A percentile compares a stretch with the other conserved stretches of the same genome.
These are phyloP conservation scores for Holacanthus passer DNA, from an alignment of 2,113 vertebrate genomes.

Conservation along the genomic window DNA sequence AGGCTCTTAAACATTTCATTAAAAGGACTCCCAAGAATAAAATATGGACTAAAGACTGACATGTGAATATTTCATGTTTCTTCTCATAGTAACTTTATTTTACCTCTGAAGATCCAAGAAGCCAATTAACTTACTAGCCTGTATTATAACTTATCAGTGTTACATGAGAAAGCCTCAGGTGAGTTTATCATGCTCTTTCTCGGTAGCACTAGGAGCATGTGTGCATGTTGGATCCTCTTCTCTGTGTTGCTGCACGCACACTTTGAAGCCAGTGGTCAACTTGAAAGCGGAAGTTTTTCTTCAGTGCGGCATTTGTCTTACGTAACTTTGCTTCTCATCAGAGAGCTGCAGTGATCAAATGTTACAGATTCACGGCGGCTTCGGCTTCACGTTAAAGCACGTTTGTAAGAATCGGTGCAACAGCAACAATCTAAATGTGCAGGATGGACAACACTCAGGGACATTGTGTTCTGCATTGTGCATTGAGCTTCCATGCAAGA, in stretches of 20 bases:
- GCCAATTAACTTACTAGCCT: too few species aligned
- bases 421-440: too few species aligned
- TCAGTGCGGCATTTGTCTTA: constrained; percentile 79
- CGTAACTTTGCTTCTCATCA: constrained; percentile 78
- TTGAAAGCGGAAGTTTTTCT: constrained; percentile 85
- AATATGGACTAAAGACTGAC: neutral
- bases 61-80: neutral
- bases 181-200: too few species aligned
- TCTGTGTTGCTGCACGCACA: constrained; percentile 10
- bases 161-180: neutral
- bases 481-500: constrained; percentile 26
- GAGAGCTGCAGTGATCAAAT: constrained; percentile 56
- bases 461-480: constrained; percentile 69
- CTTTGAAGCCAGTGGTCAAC: constrained; percentile 67
- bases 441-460: too few species aligned
- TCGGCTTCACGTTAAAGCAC: neutral
- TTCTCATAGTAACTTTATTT: neutral
- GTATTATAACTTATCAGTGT: neutral
- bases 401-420: neutral
- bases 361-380: neutral
- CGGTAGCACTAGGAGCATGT: too few species aligned
- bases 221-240: too few species aligned
- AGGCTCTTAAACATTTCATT: neutral
- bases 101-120: neutral
- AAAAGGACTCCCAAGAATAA: neutral